A percentile compares a stretch with the other conserved stretches of the same genome.
Evolutionary conservation across 2,888 invertebrate genomes (phyloP).

Genomic region (Pecten maximus): DNA sequence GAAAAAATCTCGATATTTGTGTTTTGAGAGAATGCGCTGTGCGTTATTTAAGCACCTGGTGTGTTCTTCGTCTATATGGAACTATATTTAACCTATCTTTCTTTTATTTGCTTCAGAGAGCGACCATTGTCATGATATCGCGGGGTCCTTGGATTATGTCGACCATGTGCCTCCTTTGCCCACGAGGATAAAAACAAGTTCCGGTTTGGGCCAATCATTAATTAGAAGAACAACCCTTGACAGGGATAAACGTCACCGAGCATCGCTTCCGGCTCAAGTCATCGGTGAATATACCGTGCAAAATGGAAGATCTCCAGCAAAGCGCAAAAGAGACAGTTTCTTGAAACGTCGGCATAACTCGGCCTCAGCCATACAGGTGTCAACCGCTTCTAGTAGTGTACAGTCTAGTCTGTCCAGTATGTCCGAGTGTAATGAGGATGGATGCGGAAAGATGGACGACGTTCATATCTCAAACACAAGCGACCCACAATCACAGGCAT

Average conservation of each 20-base stretch:
- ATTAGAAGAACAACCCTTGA: not conserved
- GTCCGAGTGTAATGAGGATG: constrained; percentile 52
- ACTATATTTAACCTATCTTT: not conserved
- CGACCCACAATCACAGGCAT: not conserved
- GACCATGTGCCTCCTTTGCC: not conserved
- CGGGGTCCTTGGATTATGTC: constrained; percentile 22
- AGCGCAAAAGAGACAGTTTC: constrained; percentile 46
- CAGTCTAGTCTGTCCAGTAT: constrained; percentile 43
- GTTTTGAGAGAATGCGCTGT: not conserved
- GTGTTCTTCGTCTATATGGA: not conserved
- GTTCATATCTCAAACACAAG: not conserved
- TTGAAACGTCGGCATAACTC: constrained; percentile 43
- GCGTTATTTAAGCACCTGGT: not conserved
- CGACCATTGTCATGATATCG: constrained; percentile 9
- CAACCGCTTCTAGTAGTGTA: constrained; percentile 26
- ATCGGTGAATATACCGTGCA: constrained; percentile 15
- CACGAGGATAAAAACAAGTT: not conserved
- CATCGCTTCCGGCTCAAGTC: constrained; percentile 43
- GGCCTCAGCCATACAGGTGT: constrained; percentile 33
- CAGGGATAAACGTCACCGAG: constrained; percentile 25
- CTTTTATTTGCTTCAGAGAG: not conserved
- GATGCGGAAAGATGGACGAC: constrained; percentile 12
- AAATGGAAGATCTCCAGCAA: constrained; percentile 44
- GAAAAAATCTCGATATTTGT: not conserved
- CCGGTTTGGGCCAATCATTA: not conserved